Evolutionary conservation across 2,797 vertebrate species (phyloP).

Genomic region (Tenualosa thibaudeaui): DNA sequence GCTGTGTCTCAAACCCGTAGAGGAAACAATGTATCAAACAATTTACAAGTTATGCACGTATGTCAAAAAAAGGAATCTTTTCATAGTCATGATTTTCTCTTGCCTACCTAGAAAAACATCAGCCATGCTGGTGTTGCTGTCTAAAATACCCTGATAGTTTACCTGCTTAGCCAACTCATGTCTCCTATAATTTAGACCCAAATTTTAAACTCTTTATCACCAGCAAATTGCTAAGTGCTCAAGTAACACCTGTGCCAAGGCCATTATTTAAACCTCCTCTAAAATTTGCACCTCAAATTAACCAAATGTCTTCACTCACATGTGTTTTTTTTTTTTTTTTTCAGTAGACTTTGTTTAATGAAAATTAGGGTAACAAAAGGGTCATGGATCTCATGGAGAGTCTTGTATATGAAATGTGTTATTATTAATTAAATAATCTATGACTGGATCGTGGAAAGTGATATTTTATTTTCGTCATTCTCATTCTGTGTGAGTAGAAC

Average conservation of each 20-base stretch:
- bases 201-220: slow-evolving; percentile 50
- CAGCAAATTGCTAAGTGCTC: slow-evolving; percentile 60
- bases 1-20: not conserved
- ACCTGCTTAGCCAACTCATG: slow-evolving; percentile 30
- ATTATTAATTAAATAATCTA: not conserved
- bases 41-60: not conserved
- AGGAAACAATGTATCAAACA: not conserved
- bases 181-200: slow-evolving; percentile 59
- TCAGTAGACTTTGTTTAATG: not conserved
- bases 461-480: not conserved
- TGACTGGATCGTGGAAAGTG: not conserved
- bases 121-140: not conserved
- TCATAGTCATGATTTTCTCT: not conserved
- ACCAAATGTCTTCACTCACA: not conserved
- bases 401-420: not conserved
- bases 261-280: slow-evolving; percentile 52
- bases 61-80: not conserved
- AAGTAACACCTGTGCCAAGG: slow-evolving; percentile 47
- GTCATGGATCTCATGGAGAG: not conserved
- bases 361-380: not conserved
- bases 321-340: not conserved
- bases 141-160: not conserved
- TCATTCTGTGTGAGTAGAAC: slow-evolving; percentile 33
- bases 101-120: not conserved
- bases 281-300: slow-evolving; percentile 41